Evolutionary conservation across 37 sponge, comb jelly and placozoan genomes (phyloP).

Genomic region (Eunapius fragilis): DNA sequence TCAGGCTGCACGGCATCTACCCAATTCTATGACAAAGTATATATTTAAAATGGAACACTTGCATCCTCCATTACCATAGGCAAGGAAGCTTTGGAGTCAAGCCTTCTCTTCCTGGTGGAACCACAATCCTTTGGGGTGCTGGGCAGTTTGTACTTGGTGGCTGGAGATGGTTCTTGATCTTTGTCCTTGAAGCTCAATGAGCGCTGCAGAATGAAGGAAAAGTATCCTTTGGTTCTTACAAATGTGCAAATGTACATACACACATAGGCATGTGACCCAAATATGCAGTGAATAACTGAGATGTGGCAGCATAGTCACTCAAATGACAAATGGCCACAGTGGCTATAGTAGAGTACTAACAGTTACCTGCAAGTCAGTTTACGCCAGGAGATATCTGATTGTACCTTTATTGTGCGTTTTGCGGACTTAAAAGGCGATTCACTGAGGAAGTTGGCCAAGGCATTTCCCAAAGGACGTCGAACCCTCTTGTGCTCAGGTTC

Average conservation of each 20-base stretch:
- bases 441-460: constrained; percentile 27
- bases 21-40: constrained; percentile 34
- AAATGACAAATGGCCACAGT: too few species aligned
- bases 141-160: constrained; percentile 19
- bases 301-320: too few species aligned
- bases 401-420: constrained; percentile 35
- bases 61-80: not conserved
- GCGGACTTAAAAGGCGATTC: constrained; percentile 43
- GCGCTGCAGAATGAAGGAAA: constrained; percentile 23
- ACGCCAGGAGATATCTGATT: too few species aligned
- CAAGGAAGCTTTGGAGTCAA: constrained; percentile 1
- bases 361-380: too few species aligned
- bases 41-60: not conserved
- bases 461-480: constrained; percentile 45
- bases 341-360: too few species aligned
- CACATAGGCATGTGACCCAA: too few species aligned
- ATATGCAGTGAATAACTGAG: not conserved
- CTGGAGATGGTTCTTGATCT: constrained; percentile 7
- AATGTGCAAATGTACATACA: too few species aligned
- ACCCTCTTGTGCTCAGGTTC: constrained; percentile 45
- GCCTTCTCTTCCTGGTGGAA: not conserved
- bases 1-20: constrained; percentile 33
- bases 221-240: too few species aligned
- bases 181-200: constrained; percentile 58
- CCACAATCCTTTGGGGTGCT: not conserved